These are phyloP conservation scores for Eupeodes luniger DNA, from an alignment of 2,888 invertebrate species.

Conservation along the genomic window DNA sequence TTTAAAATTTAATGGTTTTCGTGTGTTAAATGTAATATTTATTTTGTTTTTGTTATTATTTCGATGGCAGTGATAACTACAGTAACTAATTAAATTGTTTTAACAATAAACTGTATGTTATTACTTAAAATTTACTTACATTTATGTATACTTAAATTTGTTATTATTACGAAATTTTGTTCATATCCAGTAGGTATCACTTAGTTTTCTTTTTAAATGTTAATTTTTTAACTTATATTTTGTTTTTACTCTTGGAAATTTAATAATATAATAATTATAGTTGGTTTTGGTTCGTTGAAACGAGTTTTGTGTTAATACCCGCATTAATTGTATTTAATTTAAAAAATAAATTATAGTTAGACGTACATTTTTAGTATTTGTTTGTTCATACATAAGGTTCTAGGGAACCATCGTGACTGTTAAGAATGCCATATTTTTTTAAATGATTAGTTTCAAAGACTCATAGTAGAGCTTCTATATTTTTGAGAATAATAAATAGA, in stretches of 20 bases:
- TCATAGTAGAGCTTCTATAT: too few relatives aligned
- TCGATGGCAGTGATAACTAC: conserved; percentile 76
- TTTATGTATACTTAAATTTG: not conserved
- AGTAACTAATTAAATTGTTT: conserved; percentile 62
- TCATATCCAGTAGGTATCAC: conserved; percentile 46
- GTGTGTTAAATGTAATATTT: conserved; percentile 27
- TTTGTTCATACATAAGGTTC: not conserved
- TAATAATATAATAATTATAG: not conserved
- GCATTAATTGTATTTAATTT: not conserved
- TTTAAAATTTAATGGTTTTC: conserved; percentile 48
- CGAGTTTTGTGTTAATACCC: conserved; percentile 47
- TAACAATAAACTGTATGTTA: conserved; percentile 67
- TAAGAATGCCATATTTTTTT: not conserved
- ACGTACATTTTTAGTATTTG: not conserved
- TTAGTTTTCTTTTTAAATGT: conserved; percentile 10
- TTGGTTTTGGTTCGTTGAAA: conserved; percentile 69
- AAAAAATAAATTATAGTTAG: not conserved
- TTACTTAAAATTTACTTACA: conserved; percentile 42
- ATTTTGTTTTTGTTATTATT: conserved; percentile 40
- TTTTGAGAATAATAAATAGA: too few relatives aligned
- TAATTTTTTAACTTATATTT: not conserved
- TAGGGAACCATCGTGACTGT: not conserved
- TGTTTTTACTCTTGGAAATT: not conserved
- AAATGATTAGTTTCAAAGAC: too few relatives aligned
- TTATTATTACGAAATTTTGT: conserved; percentile 2